Base-by-base conservation (phyloP, 2,888 invertebrate genomes). In the Caenorhabditis drosophilae region DNA sequence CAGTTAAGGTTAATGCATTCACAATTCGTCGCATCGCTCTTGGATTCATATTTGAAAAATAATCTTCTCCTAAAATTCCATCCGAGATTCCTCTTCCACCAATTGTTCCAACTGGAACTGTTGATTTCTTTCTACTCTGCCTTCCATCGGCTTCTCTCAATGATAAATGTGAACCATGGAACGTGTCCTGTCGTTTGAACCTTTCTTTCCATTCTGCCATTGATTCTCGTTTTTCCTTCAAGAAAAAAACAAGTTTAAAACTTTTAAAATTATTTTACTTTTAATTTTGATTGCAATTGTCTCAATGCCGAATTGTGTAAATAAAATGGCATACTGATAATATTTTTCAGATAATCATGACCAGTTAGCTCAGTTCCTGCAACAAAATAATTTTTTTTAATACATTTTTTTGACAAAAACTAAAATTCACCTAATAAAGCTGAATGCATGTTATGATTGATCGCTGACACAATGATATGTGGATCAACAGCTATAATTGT, bases 21-120 rank as follows among this genome's bases (percentile, higher is more conserved):
- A 82, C 75, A 34, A 83, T 83, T 36, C 81, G 52, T 38, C 75
- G 87, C 93, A 98, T 94, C 80, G 93, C 94, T 45, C 95, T 88
- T 0, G 97, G 98, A 87, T 96, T 98, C 69, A 98, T 93, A 85
- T 97, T 97, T 80, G 94, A 95, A 85, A 98, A 97, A 87, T 98
- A 98, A 85, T 97, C 96, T 83, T 96, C 96, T 0, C 95, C 95
- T 20, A 97, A 67, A 6, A 69, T 61, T 22, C 64, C 60, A 20
- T 66, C 66, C n/a, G 58, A 53, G n/a, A 64, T 11, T 22, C 52
- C 56, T 9, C 55, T 44, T 0, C 58, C 55, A 25, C 51, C 57
- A 2, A 50, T 50, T 11, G 49, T 57, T 6, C 54, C 56, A 48
- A 41, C 57, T 50, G 52, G 66, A 1, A 64, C 55, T 7, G 64